Percentiles rank a stretch among this genome's conserved stretches.
Conservation (phyloP, 2,888 invertebrate genomes). For the Temnothorax rugatulus region DNA sequence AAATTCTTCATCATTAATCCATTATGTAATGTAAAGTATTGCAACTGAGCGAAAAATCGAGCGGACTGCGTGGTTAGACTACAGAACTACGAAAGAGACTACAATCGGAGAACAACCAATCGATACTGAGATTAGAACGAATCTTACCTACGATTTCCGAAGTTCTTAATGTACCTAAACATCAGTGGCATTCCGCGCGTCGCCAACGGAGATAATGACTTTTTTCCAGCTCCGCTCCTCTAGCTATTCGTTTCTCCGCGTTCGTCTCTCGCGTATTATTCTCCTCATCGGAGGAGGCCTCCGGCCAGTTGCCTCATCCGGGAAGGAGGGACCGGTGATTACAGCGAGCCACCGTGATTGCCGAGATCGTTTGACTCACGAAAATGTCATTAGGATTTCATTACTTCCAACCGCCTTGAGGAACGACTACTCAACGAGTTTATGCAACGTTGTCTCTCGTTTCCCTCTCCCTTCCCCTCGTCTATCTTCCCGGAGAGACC, state of each 20-base stretch:
- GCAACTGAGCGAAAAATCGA: not conserved
- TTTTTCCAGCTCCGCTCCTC: constrained; percentile 49
- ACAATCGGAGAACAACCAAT: not conserved
- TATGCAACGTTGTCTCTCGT: constrained; percentile 72
- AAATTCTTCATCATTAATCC: not conserved
- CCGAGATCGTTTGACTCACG: constrained; percentile 82
- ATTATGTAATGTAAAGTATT: not conserved
- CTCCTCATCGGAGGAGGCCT: constrained; percentile 70
- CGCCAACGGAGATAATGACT: constrained; percentile 60
- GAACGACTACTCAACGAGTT: constrained; percentile 75
- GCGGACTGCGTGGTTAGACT: not conserved
- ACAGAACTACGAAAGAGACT: not conserved
- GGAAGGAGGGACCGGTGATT: constrained; percentile 79
- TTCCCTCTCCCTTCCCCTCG: constrained; percentile 35
- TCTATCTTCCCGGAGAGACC: constrained; percentile 50
- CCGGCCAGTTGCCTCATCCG: constrained; percentile 79
- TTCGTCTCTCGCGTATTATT: constrained; percentile 54
- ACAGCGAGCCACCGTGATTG: constrained; percentile 79
- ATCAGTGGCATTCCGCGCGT: constrained; percentile 63
- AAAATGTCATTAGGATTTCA: constrained; percentile 85
- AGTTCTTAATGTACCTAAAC: constrained; percentile 62
- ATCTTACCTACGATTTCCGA: not conserved
- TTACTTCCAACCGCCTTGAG: constrained; percentile 80
- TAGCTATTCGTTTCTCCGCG: constrained; percentile 54
- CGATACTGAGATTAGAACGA: not conserved